Evolutionary conservation across 2,888 invertebrate genomes (phyloP), one percentile per base, ranked within the genome.

Genomic region (Tanaodytes sp.): DNA sequence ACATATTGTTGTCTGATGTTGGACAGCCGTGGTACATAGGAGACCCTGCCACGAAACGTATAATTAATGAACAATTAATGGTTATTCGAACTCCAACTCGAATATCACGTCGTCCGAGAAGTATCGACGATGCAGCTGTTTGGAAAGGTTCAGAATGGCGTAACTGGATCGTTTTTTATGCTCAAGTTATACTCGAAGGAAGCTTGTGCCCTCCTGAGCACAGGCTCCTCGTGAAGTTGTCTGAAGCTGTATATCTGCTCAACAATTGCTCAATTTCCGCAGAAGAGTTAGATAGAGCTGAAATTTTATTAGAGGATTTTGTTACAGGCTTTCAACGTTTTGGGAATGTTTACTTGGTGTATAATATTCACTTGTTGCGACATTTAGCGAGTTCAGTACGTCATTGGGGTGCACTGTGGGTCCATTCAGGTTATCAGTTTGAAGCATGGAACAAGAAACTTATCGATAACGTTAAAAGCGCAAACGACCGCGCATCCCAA

Each of bases 321-420:
- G 12, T 33, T n/a, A 3, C 4, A 33, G 36, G 12, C 3, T 33
- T 51, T 8, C 43, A 61, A 27, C 14, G 27, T 1, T 61, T 39
- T 23, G 48, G 48, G n/a, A 43, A n/a, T 2, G 9, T 14, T 9
- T 14, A 40, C 2, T 55, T 67, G 61, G 42, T 46, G 1, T 49
- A 23, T 19, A 61, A 67, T 14, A 16, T 55, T 1, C 59, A 66
- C 16, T 37, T 42, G 12, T 19, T 66, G 12, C 16, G 12, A 1
- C 66, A 66, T 43, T 8, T 54, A 23, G 18, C 37, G 6, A 8
- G 2, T 11, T 46, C 48, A 19, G 55, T 49, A 9, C 2, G 18
- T 31, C 37, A 67, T 49, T 67, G 37, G 61, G 67, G 67, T 12
- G 61, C 61, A 5, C 19, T 55, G 27, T 61, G 49, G 55, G 42